A percentile compares a stretch with the other conserved stretches of the same genome.
These are phyloP conservation scores for Drosophila longiperda DNA, from an alignment of 2,888 invertebrate species.

Conservation along the genomic window DNA sequence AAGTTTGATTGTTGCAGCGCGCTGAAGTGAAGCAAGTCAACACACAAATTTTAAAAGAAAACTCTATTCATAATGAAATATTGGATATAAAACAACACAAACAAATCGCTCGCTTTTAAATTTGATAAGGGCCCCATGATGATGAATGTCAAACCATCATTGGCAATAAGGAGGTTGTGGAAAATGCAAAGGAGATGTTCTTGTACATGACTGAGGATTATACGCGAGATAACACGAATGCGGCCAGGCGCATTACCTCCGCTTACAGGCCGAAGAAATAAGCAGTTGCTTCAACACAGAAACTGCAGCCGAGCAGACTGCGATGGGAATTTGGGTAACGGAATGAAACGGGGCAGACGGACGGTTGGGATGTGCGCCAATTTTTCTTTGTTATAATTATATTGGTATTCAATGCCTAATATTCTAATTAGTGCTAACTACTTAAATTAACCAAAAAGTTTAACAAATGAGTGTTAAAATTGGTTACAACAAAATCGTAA, in stretches of 20 bases:
- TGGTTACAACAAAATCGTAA: constrained; percentile 63
- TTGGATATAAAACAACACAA: constrained; percentile 24
- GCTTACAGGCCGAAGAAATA: constrained; percentile 88
- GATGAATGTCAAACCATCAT: constrained; percentile 89
- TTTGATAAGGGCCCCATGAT: constrained; percentile 64
- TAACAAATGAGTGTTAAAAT: constrained; percentile 67
- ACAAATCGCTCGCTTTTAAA: constrained; percentile 44
- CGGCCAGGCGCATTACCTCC: constrained; percentile 86
- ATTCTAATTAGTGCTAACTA: constrained; percentile 76
- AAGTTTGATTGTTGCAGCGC: constrained; percentile 50
- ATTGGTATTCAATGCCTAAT: constrained; percentile 28
- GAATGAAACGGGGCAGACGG: constrained; percentile 22
- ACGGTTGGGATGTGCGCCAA: constrained; percentile 52
- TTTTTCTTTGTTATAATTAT: constrained; percentile 64
- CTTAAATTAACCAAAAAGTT: constrained; percentile 69
- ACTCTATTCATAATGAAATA: constrained; percentile 48
- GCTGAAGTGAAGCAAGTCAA: constrained; percentile 46
- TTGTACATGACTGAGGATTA: constrained; percentile 95
- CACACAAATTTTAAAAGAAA: constrained; percentile 38
- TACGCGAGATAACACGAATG: constrained; percentile 88
- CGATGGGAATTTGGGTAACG: constrained; percentile 46
- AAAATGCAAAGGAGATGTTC: constrained; percentile 95
- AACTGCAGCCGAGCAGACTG: constrained; percentile 38
- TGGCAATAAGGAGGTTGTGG: constrained; percentile 94
- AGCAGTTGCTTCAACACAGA: constrained; percentile 45